These are phyloP conservation scores for Danio tinwini DNA, from an alignment of 2,797 vertebrate genomes.

Conservation along the genomic window DNA sequence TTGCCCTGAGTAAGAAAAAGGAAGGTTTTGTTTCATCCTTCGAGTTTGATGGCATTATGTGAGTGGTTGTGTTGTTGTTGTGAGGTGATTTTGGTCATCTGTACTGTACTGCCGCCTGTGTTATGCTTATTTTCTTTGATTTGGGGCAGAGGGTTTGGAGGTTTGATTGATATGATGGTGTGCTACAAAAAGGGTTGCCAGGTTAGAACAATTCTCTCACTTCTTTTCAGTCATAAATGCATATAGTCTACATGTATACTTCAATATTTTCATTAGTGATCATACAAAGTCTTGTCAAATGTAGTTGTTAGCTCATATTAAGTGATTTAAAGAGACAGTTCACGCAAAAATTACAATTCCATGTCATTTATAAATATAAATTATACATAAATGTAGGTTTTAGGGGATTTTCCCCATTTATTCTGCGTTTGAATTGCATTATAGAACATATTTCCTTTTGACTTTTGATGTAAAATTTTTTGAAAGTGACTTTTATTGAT, in stretches of 20 bases:
- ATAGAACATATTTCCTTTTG: too few relatives aligned
- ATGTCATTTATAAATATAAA: too few relatives aligned
- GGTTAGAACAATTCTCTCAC: constrained; percentile 75
- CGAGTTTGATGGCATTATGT: constrained; percentile 68
- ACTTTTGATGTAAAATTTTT: too few relatives aligned
- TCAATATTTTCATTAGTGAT: too few relatives aligned
- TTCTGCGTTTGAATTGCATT: too few relatives aligned
- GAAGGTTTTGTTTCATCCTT: constrained; percentile 60
- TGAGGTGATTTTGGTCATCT: constrained; percentile 82
- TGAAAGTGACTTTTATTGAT: too few relatives aligned
- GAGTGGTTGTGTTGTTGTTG: constrained; percentile 89
- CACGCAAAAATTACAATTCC: too few relatives aligned
- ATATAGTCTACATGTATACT: too few relatives aligned
- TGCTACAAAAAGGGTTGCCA: constrained; percentile 97
- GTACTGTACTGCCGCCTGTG: constrained; percentile 79
- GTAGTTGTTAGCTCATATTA: neutral
- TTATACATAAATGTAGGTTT: too few relatives aligned
- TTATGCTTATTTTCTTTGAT: constrained; percentile 71
- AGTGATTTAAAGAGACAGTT: neutral
- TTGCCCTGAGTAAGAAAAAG: constrained; percentile 76
- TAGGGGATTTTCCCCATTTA: too few relatives aligned
- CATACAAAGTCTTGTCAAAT: neutral
- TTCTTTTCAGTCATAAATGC: too few relatives aligned
- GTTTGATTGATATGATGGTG: constrained; percentile 84
- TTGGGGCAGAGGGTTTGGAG: constrained; percentile 73